Conservation (phyloP, 2,888 invertebrate species). For the Mycalesis mineus region DNA sequence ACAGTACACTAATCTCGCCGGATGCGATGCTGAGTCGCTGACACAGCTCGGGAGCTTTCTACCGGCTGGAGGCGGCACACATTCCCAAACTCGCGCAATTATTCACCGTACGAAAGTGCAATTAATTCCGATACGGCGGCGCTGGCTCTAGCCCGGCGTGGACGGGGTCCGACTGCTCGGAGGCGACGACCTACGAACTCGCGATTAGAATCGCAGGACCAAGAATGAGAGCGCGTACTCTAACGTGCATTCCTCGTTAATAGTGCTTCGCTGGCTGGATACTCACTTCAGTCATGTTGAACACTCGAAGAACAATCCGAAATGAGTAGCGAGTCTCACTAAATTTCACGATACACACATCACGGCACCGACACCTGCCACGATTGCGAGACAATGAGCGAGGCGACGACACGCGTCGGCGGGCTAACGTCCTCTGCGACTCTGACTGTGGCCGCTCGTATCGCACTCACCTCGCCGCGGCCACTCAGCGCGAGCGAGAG, state of each 20-base stretch:
- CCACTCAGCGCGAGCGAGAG: constrained; percentile 59
- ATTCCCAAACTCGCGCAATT: constrained; percentile 42
- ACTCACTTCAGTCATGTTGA: constrained; percentile 73
- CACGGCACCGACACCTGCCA: constrained; percentile 58
- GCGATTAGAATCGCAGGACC: constrained; percentile 53
- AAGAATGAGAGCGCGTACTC: constrained; percentile 40
- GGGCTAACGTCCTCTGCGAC: constrained; percentile 61
- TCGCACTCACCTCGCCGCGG: constrained; percentile 34
- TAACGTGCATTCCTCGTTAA: constrained; percentile 48
- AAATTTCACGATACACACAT: constrained; percentile 62
- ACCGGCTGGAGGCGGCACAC: constrained; percentile 46
- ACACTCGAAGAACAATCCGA: constrained; percentile 44
- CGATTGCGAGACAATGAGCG: constrained; percentile 40
- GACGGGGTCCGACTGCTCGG: constrained; percentile 25
- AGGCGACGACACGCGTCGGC: constrained; percentile 46
- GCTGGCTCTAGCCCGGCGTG: neutral
- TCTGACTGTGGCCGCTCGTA: constrained; percentile 37
- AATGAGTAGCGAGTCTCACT: constrained; percentile 42
- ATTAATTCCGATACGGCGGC: constrained; percentile 27
- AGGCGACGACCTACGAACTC: constrained; percentile 69
- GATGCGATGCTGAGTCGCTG: constrained; percentile 14
- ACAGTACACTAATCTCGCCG: constrained; percentile 44
- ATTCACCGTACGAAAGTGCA: constrained; percentile 20
- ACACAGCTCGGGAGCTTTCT: constrained; percentile 51
- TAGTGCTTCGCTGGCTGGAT: constrained; percentile 27